phyloP scores from a whole-genome alignment of 1,140 invertebrate genomes.

The Apis dorsata region DNA sequence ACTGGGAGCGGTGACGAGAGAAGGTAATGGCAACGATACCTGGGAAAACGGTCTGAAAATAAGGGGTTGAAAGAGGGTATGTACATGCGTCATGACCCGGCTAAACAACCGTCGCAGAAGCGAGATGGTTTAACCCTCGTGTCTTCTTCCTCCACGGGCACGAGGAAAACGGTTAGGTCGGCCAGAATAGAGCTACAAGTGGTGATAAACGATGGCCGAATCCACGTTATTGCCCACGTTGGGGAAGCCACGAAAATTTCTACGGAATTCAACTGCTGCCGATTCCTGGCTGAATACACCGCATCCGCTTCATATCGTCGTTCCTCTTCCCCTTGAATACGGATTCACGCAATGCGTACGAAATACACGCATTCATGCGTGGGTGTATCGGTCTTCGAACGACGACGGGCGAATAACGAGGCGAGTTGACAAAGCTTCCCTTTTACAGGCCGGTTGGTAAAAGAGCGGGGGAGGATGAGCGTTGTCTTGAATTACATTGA shows the following conservation, averaged over 20 bases:
- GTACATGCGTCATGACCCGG: conserved; percentile 52
- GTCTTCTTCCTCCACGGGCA: conserved; percentile 45
- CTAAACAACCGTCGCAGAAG: conserved; percentile 24
- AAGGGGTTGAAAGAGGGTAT: conserved; percentile 50
- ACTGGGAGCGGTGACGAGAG: neutral
- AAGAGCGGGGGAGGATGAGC: neutral
- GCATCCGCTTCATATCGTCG: conserved; percentile 13
- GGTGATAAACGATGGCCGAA: conserved; percentile 79
- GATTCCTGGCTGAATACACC: conserved; percentile 25
- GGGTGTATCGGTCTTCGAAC: neutral
- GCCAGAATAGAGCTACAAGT: conserved; percentile 78
- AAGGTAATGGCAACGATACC: conserved; percentile 27
- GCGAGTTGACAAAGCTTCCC: neutral
- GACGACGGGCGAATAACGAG: neutral
- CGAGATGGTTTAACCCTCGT: conserved; percentile 15
- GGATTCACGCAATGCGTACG: neutral
- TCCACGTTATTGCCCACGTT: conserved; percentile 75
- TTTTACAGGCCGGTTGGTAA: neutral
- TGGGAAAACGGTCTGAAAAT: conserved; percentile 64
- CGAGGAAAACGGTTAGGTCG: conserved; percentile 39
- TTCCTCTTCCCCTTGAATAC: neutral
- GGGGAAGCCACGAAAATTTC: conserved; percentile 65
- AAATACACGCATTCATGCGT: neutral
- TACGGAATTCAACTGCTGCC: conserved; percentile 48
- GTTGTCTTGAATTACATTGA: conserved; percentile 41